Evolutionary conservation across 2,888 invertebrate genomes (phyloP).

Genomic region (Calephelis perditalis): DNA sequence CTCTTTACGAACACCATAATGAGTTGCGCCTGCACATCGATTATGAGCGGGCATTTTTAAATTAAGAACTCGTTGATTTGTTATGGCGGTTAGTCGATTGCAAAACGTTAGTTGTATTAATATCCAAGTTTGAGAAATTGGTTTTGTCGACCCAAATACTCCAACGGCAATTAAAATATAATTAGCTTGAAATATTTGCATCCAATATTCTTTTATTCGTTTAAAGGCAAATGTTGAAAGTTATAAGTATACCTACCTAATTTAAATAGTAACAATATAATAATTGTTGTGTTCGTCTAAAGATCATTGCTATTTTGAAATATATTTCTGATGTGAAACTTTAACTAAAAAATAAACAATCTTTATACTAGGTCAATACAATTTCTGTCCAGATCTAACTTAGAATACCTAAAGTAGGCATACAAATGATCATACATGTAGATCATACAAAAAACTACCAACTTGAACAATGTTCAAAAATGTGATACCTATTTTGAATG

Average conservation of each 20-base stretch:
- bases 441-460: too few species aligned
- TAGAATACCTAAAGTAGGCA: too few species aligned
- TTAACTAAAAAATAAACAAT: too few species aligned
- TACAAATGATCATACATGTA: too few species aligned
- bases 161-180: constrained; percentile 17
- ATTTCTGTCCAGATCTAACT: too few species aligned
- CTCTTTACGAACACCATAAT: constrained; percentile 66
- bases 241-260: neutral
- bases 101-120: constrained; percentile 24
- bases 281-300: too few species aligned
- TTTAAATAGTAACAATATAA: too few species aligned
- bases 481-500: too few species aligned
- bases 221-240: neutral
- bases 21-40: constrained; percentile 62
- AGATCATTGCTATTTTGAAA: too few species aligned
- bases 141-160: constrained; percentile 14
- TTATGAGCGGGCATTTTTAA: constrained; percentile 58
- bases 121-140: constrained; percentile 20
- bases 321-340: too few species aligned
- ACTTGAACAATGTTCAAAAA: too few species aligned
- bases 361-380: too few species aligned
- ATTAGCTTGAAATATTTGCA: constrained; percentile 15
- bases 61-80: constrained; percentile 51
- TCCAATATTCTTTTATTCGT: neutral
- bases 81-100: constrained; percentile 29